These are phyloP conservation scores for Rhineura floridana DNA, from an alignment of 2,113 vertebrate genomes.

Conservation along the genomic window DNA sequence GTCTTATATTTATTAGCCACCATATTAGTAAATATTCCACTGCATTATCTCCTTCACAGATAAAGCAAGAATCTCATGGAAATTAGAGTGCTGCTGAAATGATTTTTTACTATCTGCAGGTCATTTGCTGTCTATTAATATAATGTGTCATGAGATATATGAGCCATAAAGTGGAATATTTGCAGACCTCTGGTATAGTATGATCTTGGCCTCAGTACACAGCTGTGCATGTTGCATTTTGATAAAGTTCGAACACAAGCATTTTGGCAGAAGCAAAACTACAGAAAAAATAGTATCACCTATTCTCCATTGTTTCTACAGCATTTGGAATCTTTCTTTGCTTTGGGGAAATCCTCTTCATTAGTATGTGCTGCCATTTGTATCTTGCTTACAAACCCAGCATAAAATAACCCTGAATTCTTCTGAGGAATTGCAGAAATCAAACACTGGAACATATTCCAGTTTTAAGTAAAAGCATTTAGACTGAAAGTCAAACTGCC, in stretches of 20 bases:
- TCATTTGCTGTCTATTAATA: constrained; percentile 1
- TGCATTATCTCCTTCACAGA: constrained; percentile 3
- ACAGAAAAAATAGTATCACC: not conserved
- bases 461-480: not conserved
- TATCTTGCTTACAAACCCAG: constrained; percentile 1
- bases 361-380: constrained; percentile 5
- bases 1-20: constrained; percentile 16
- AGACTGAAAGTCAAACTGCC: not conserved
- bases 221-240: not conserved
- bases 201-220: not conserved
- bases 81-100: not conserved
- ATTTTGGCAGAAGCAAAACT: not conserved
- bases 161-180: not conserved
- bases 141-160: not conserved
- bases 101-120: not conserved
- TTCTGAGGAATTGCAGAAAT: not conserved
- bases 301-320: not conserved
- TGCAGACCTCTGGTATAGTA: not conserved
- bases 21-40: not conserved
- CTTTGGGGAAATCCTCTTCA: constrained; percentile 15
- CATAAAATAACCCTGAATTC: not conserved
- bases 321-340: not conserved
- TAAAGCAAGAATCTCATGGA: not conserved
- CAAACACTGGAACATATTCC: constrained; percentile 2
- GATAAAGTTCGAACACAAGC: not conserved